Conservation (phyloP, 1,140 invertebrate species). For the Paraescarpia echinospica region DNA sequence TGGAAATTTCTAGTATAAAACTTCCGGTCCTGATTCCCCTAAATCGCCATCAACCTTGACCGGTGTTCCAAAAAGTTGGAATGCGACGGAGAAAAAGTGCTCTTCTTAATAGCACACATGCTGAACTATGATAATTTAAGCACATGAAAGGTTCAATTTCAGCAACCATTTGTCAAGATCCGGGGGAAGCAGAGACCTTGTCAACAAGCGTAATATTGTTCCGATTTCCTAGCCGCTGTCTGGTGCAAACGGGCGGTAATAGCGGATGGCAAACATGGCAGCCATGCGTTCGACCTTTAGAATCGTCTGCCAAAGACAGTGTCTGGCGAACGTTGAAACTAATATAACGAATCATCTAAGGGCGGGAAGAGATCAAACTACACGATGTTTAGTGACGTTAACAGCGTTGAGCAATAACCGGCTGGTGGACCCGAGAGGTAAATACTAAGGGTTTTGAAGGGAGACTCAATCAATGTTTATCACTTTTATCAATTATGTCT, state of each 20-base stretch:
- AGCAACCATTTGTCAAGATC: background rate
- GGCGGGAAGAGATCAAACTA: background rate
- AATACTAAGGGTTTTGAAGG: background rate
- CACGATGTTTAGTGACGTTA: background rate
- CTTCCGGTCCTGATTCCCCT: background rate
- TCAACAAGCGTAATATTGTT: background rate
- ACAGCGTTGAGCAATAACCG: background rate
- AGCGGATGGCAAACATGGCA: slow-evolving; percentile 3
- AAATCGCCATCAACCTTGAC: background rate
- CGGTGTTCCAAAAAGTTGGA: background rate
- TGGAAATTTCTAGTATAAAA: background rate
- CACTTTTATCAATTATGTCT: no score
- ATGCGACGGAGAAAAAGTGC: background rate
- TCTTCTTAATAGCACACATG: background rate
- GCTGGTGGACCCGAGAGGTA: background rate
- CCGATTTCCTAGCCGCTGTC: background rate
- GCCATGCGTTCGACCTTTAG: background rate
- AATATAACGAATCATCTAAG: background rate
- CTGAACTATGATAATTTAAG: background rate
- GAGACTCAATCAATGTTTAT: background rate
- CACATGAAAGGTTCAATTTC: background rate
- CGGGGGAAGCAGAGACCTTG: background rate
- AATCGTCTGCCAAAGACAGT: background rate
- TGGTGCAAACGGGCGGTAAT: background rate
- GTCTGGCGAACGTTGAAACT: background rate